These are phyloP conservation scores for Lepus timidus DNA, from an alignment of 2,113 vertebrate species.

Conservation along the genomic window DNA sequence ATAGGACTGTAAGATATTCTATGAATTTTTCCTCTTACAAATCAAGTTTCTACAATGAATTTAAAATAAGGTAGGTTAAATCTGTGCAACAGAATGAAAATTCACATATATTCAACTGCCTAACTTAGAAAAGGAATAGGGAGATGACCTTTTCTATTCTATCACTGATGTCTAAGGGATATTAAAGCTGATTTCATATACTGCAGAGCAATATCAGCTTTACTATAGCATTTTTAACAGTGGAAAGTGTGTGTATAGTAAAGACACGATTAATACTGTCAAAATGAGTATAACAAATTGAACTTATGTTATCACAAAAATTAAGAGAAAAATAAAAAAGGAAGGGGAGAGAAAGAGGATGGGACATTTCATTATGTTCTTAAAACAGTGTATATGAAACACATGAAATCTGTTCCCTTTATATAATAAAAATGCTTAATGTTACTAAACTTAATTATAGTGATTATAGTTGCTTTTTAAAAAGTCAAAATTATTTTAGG, in stretches of 20 bases:
- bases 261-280: neutral
- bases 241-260: neutral
- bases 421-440: slow-evolving; percentile 4
- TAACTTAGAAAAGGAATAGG: slow-evolving; percentile 22
- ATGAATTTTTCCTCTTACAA: slow-evolving; percentile 68
- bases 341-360: no score
- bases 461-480: slow-evolving; percentile 1
- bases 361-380: no score
- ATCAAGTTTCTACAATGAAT: slow-evolving; percentile 74
- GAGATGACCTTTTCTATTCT: neutral
- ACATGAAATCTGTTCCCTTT: no score
- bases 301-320: no score
- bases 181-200: slow-evolving; percentile 19
- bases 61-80: slow-evolving; percentile 74
- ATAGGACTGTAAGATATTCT: slow-evolving; percentile 76
- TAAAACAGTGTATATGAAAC: no score
- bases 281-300: neutral
- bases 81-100: slow-evolving; percentile 75
- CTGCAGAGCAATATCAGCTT: neutral
- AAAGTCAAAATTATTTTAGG: slow-evolving; percentile 58
- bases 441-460: slow-evolving; percentile 33
- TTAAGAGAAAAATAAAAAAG: no score
- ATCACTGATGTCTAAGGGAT: neutral
- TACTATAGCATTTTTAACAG: neutral
- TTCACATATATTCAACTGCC: slow-evolving; percentile 60